Base-by-base conservation (phyloP, 2,888 invertebrate genomes). In the Rhorus exstirpatorius region DNA sequence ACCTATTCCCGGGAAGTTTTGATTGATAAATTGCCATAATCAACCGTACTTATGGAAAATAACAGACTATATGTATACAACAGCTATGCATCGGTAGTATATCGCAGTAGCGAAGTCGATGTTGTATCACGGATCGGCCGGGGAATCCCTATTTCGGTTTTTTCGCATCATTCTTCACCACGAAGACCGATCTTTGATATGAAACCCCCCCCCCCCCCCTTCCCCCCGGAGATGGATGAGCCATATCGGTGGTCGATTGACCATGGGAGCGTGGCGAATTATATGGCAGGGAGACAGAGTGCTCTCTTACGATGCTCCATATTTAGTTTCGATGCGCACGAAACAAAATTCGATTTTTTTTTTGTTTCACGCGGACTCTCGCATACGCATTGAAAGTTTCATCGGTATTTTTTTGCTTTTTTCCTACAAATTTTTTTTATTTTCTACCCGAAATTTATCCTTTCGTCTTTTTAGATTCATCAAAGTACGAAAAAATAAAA, bases 1-100 rank as follows among this genome's bases (percentile, higher is more conserved):
- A 19, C 8, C 17, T 8, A 1, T 75, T 44, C 24, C 12, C 8
- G 8, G 55, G 35, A 46, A 35, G 31, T 31, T 75, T 65, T 55
- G 75, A 65, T 75, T 65, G 38, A 67, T 75, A 65, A 75, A 75
- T 75, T 75, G 75, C 65, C 44, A 65, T 55, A 65, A 65, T 75
- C 55, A 58, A 46, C 10, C 44, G 19, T 41, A 49, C 55, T 75
- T 75, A 51, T 65, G 31, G 55, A 19, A 55, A 75, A 75, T 44
- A 24, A 51, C 24, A 26, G 38, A 55, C 10, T 31, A 3, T 38
- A 53, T 8, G 61, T 19, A 17, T n/a, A n/a, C n/a, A n/a, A n/a
- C n/a, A n/a, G n/a, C n/a, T n/a, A n/a, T n/a, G 51, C 60, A 60
- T 60, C 49, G 7, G 21, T 24, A 35, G 46, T 26, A 26, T 68